Percentiles rank a stretch among this genome's conserved stretches.
phyloP scores from a whole-genome alignment of 64 coral and sea anemone species.

The Hydrozoanthus tunicans region DNA sequence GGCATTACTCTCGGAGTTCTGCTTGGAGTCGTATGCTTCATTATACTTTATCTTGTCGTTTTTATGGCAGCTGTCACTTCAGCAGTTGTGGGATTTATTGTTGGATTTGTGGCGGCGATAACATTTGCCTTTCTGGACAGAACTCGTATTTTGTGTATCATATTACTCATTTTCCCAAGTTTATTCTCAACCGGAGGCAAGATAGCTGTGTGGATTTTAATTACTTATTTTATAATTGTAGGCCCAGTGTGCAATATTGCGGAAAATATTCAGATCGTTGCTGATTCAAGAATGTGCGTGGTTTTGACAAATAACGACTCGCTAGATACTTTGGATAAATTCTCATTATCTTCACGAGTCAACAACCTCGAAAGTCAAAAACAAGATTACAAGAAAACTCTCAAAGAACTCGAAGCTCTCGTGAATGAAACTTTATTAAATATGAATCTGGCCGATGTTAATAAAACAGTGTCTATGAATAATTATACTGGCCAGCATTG shows the following conservation, averaged over 20 bases:
- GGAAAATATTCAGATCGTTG: slow-evolving; percentile 73
- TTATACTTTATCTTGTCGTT: slow-evolving; percentile 70
- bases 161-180: slow-evolving; percentile 87
- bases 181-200: slow-evolving; percentile 73
- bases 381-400: slow-evolving; percentile 14
- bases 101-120: slow-evolving; percentile 71
- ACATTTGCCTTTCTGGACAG: slow-evolving; percentile 85
- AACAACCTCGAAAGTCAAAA: slow-evolving; percentile 28
- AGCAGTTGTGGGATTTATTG: slow-evolving; percentile 68
- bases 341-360: slow-evolving; percentile 18
- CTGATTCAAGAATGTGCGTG: slow-evolving; percentile 24
- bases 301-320: slow-evolving; percentile 3
- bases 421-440: slow-evolving; percentile 36
- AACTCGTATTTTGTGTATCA: slow-evolving; percentile 70
- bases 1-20: slow-evolving; percentile 80
- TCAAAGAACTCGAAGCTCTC: slow-evolving; percentile 23
- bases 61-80: slow-evolving; percentile 46
- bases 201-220: slow-evolving; percentile 81
- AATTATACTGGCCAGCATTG: slow-evolving; percentile 48
- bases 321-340: slow-evolving; percentile 16
- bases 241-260: slow-evolving; percentile 91
- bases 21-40: slow-evolving; percentile 76
- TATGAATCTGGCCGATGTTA: slow-evolving; percentile 27
- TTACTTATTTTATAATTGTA: slow-evolving; percentile 80
- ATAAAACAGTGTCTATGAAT: slow-evolving; percentile 24